Evolutionary conservation across 2,888 invertebrate genomes (phyloP).

Genomic region (Caenorhabditis japonica): DNA sequence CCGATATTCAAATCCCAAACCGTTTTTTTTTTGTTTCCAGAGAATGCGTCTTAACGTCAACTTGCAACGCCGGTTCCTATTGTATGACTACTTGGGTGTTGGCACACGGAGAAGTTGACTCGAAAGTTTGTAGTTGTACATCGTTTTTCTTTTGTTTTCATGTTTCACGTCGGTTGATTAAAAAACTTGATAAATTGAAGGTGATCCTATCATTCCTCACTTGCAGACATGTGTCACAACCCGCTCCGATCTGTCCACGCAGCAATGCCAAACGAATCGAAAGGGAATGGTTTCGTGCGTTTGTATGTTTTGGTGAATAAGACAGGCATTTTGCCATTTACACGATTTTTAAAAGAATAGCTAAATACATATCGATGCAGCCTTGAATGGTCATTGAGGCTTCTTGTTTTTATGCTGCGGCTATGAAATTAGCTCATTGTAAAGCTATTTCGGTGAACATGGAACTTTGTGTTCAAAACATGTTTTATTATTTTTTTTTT

Average conservation of each 20-base stretch:
- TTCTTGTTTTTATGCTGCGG: too few relatives aligned
- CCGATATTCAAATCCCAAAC: too few relatives aligned
- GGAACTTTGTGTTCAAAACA: too few relatives aligned
- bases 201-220: background rate
- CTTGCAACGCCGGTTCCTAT: constrained; percentile 10
- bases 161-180: too few relatives aligned
- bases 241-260: constrained; percentile 29
- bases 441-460: too few relatives aligned
- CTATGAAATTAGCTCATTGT: too few relatives aligned
- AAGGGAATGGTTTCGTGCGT: constrained; percentile 40
- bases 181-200: constrained; percentile 20
- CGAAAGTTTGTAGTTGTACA: constrained; percentile 13
- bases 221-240: constrained; percentile 32
- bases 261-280: constrained; percentile 28
- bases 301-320: constrained; percentile 10
- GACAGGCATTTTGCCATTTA: too few relatives aligned
- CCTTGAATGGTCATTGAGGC: too few relatives aligned
- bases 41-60: background rate
- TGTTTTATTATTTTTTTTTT: too few relatives aligned
- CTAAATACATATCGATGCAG: too few relatives aligned
- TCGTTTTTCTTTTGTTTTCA: too few relatives aligned
- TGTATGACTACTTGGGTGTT: constrained; percentile 28
- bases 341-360: constrained; percentile 18
- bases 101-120: constrained; percentile 11
- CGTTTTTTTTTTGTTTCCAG: too few relatives aligned